A percentile compares a stretch with the other conserved stretches of the same genome.
Evolutionary conservation across 2,113 vertebrate species (phyloP).

Genomic region (Nycticorax nycticorax): DNA sequence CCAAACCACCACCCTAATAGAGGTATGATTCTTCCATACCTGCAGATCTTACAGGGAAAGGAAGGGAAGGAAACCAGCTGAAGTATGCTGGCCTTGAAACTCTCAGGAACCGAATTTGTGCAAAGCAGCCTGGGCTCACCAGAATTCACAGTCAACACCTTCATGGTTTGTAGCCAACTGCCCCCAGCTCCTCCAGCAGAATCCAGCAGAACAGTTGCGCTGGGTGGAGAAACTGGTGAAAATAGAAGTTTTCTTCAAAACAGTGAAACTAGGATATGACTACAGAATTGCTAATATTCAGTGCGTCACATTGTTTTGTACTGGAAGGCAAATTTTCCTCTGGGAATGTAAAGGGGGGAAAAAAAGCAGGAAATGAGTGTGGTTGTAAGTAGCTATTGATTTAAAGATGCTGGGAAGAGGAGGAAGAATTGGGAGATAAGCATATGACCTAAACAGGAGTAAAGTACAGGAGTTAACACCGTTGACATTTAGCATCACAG

Average conservation of each 20-base stretch:
- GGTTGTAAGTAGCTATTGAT: background rate
- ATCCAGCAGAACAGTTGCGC: background rate
- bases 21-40: background rate
- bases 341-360: background rate
- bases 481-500: background rate
- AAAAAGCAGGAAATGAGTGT: background rate
- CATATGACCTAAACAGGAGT: background rate
- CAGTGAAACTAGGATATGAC: background rate
- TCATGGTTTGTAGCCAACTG: background rate
- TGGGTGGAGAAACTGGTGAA: background rate
- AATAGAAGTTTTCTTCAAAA: background rate
- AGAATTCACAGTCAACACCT: background rate
- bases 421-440: background rate
- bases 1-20: background rate
- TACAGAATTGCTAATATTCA: background rate
- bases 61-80: background rate
- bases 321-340: background rate
- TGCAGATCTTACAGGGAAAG: background rate
- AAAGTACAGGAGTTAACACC: background rate
- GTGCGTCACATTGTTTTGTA: background rate
- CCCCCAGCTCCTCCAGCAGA: background rate
- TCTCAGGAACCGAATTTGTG: background rate
- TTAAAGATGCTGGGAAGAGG: background rate
- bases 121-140: background rate
- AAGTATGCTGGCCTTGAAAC: background rate